A percentile compares a stretch with the other conserved stretches of the same genome.
These are phyloP conservation scores for Macaria liturata DNA, from an alignment of 2,888 invertebrate species.

Conservation along the genomic window DNA sequence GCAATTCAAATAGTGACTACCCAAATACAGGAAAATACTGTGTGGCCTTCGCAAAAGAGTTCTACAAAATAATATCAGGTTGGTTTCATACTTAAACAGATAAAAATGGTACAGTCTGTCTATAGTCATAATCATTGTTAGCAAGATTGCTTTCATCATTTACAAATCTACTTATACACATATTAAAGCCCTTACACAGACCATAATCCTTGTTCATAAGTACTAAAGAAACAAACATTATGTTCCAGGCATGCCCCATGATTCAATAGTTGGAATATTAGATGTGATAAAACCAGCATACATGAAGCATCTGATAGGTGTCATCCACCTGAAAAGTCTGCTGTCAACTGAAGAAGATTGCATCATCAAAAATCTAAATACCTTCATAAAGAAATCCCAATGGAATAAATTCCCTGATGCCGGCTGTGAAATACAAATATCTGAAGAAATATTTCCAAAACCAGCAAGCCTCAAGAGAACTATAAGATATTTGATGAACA, in stretches of 20 bases:
- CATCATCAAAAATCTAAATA: conserved; percentile 51
- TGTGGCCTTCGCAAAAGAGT: conserved; percentile 57
- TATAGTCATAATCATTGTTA: too few relatives aligned
- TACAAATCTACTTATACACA: too few relatives aligned
- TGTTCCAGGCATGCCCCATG: conserved; percentile 62
- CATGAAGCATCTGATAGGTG: conserved; percentile 61
- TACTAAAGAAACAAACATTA: conserved; percentile 8
- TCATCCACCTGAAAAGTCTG: conserved; percentile 49
- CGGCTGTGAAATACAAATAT: conserved; percentile 37
- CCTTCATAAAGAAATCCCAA: conserved; percentile 49
- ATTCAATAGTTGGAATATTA: conserved; percentile 56
- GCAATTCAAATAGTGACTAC: conserved; percentile 60
- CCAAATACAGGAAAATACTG: conserved; percentile 63
- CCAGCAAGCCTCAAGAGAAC: conserved; percentile 43
- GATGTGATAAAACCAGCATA: conserved; percentile 63
- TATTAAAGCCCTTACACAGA: too few relatives aligned
- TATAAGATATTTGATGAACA: conserved; percentile 46
- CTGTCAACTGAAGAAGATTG: conserved; percentile 49
- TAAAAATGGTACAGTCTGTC: too few relatives aligned
- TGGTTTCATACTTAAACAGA: too few relatives aligned
- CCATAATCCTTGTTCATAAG: too few relatives aligned
- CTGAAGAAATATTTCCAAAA: conserved; percentile 39
- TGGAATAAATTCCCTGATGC: conserved; percentile 49
- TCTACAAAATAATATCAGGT: conserved; percentile 66
- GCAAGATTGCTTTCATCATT: too few relatives aligned